Base-by-base conservation (phyloP, 2,888 invertebrate species). In the Scrobipalpa atriplicella region DNA sequence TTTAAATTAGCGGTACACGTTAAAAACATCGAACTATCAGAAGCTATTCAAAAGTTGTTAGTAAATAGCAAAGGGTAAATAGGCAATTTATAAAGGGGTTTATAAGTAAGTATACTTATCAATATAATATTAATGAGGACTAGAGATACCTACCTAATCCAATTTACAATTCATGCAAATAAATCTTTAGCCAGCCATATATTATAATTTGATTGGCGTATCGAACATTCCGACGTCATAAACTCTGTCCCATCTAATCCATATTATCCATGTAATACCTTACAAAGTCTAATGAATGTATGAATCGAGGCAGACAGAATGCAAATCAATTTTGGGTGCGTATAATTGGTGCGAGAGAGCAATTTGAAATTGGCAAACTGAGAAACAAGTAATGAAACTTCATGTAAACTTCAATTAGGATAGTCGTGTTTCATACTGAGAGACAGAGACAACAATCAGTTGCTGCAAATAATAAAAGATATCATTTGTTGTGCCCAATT, bases 141-240 rank as follows among this genome's bases (percentile, higher is more conserved):
- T 21, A 19, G 19, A 39, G 60, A 60, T 47, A n/a, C 38, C 39
- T 16, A 47, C 16, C 10, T 16, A 9, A 36, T 61, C 10, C 43
- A 61, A 67, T 67, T 64, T 51, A 51, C 58, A 67, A 64, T 65
- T 65, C 62, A 67, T 56, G 67, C 61, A 41, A 62, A 54, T 65
- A 65, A 66, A 51, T 62, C 51, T 47, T 38, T 41, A 54, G 56
- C 62, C 16, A 47, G 29, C 58, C 38, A 58, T 68, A 65, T 63
- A 68, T 68, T 65, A 65, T 51, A 29, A 60, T 67, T 54, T 66
- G 65, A 68, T 68, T 67, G 66, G 58, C 63, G 52, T 64, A 64
- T 64, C 58, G 51, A 63, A 61, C 63, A 64, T 60, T 60, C 19
- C 60, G 47, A 47, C 19, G 64, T 67, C 64, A 60, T 64, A 58